Base-by-base conservation (phyloP, 2,113 vertebrate species). In the Trochalopteron elliotii region DNA sequence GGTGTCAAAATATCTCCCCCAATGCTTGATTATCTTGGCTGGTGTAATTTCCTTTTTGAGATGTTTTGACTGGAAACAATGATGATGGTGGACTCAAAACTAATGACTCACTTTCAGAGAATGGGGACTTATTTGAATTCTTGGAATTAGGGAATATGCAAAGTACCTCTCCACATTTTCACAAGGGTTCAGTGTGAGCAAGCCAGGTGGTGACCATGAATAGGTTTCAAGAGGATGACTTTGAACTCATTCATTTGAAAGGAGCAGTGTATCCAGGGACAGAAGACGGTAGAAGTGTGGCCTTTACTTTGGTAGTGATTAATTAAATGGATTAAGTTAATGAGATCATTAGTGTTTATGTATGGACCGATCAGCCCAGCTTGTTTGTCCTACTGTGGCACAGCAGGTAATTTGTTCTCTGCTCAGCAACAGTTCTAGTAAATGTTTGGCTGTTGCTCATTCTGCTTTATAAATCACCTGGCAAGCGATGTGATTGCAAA, bases 1-100 rank as follows among this genome's bases (percentile, higher is more conserved):
- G 91, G 96, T 94, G 84, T 95, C 80, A 94, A 95, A 95, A 55
- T 70, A 55, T 24, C 88, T 79, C 67, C 56, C 55, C 40, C 55
- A 76, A 15, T 56, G 57, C 44, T n/a, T 92, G 89, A 69, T 93
- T 84, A 56, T 97, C 79, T 95, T 97, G 94, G 90, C 96, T 87
- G 65, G 71, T 77, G 76, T 49, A 55, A 69, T 91, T 96, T 96
- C 95, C 93, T 94, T 91, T 95, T 72, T 56, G 33, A 80, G 44
- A 85, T 92, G 74, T 96, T 96, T 94, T 94, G 85, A 71, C 85
- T 97, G 93, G 94, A 97, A 97, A 88, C 67, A 70, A 78, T 71
- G 75, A 89, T 83, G 82, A 79, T 79, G 44, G 69, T 72, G 61
- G 71, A 63, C 57, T 45, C 33, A 91, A 92, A 15, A 3, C 53